Evolutionary conservation across 2,113 vertebrate genomes (phyloP), one percentile per base, ranked within the genome.

Genomic region (Tragulus kanchil): DNA sequence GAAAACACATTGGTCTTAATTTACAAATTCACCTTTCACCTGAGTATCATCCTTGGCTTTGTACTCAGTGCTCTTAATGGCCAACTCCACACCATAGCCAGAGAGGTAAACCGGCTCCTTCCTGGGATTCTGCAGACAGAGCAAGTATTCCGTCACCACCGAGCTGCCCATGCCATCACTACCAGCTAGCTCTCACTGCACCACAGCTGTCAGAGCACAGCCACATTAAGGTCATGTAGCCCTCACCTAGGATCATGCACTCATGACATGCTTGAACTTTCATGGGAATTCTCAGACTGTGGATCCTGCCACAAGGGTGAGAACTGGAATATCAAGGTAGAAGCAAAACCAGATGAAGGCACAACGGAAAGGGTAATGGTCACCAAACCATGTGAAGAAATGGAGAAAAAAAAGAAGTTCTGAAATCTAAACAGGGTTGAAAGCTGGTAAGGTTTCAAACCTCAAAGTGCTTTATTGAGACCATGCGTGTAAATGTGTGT

Each of bases 11-110:
- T 92, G 42, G 93, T 69, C 90, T 96, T 96, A 97, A 90, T 97
- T 97, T 95, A 98, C 56, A 94, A 98, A 98, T 98, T 98, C 98
- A 99, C 99, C 99, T 99, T 99, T 99, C 98, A 99, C 99, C 99
- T 99, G 99, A 48, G 99, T 99, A 98, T 99, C 99, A 86, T 99
- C 99, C 98, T 99, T 99, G 89, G 99, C 99, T 97, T 99, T 99
- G 98, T 99, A 99, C 97, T 99, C 99, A 95, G 99, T 99, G 98
- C 99, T 99, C 98, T 99, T 99, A 98, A 99, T 99, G 90, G 99
- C 99, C 97, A 99, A 98, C 94, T 99, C 99, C 95, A 99, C 99
- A 10, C 99, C 99, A 64, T 99, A 99, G 54, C 99, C 99, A 42
- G 99, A 99, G 85, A 99, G 99, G 94, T 99, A 98, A 69, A 99